A percentile compares a stretch with the other conserved stretches of the same genome.
Conservation (phyloP, 2,888 invertebrate genomes). For the Tigriopus californicus region DNA sequence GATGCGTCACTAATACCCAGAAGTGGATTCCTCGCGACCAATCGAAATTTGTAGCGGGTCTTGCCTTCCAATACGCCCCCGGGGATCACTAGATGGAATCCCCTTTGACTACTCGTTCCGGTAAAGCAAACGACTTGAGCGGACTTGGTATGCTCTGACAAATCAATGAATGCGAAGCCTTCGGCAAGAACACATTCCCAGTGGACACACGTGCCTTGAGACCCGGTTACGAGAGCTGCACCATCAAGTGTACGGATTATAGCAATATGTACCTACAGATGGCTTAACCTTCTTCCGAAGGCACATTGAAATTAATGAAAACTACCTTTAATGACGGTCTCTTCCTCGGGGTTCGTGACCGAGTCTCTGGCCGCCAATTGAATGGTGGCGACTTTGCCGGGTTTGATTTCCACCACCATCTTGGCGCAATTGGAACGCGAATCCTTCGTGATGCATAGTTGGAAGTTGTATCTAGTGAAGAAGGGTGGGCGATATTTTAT, state of each 20-base stretch:
- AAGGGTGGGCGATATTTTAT: too few relatives aligned
- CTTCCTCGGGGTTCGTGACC: background rate
- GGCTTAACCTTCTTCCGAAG: too few relatives aligned
- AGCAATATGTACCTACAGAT: background rate
- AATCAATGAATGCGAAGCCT: background rate
- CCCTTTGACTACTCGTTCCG: background rate
- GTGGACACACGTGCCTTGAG: background rate
- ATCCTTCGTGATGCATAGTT: too few relatives aligned
- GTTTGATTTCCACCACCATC: background rate
- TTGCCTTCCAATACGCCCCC: background rate
- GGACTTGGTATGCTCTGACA: background rate
- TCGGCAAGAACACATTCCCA: background rate
- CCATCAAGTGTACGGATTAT: too few relatives aligned
- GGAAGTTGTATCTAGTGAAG: too few relatives aligned
- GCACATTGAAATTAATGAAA: too few relatives aligned
- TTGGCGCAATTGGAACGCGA: too few relatives aligned
- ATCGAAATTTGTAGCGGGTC: background rate
- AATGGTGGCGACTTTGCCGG: background rate
- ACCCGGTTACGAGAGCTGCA: background rate
- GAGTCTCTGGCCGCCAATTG: background rate
- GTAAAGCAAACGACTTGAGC: background rate
- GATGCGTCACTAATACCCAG: background rate
- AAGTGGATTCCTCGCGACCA: background rate
- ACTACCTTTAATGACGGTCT: background rate
- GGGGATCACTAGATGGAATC: background rate